These are phyloP conservation scores for Diplodus puntazzo DNA, from an alignment of 2,797 vertebrate genomes.

Conservation along the genomic window DNA sequence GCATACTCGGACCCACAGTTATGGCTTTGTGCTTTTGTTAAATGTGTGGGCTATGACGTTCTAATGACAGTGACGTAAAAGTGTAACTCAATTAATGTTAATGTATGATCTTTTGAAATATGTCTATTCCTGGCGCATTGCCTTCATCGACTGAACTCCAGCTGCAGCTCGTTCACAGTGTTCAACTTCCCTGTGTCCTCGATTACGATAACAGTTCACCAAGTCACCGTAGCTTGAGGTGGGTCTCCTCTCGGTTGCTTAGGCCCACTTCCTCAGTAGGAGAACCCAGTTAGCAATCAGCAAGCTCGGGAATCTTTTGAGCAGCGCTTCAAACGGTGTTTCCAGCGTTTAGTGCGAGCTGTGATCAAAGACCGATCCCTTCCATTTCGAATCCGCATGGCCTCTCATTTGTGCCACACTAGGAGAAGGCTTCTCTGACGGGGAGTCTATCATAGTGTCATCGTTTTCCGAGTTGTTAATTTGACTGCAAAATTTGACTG, in stretches of 20 bases:
- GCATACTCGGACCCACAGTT: conserved; percentile 6
- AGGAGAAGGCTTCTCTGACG: conserved; percentile 29
- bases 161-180: conserved; percentile 1
- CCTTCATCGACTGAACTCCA: not conserved
- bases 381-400: conserved; percentile 58
- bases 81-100: not conserved
- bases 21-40: conserved; percentile 19
- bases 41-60: not conserved
- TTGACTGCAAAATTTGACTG: not conserved
- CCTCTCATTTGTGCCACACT: conserved; percentile 61
- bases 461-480: conserved; percentile 25
- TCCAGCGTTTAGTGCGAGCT: conserved; percentile 33
- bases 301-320: conserved; percentile 27
- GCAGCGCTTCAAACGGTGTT: conserved; percentile 47
- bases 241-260: conserved; percentile 17
- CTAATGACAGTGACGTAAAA: conserved; percentile 3
- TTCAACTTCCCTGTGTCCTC: conserved; percentile 6
- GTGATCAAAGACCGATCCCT: conserved; percentile 62
- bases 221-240: conserved; percentile 8
- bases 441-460: conserved; percentile 17
- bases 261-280: conserved; percentile 6
- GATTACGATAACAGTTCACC: conserved; percentile 34
- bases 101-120: not conserved
- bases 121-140: not conserved
- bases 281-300: conserved; percentile 44